These are phyloP conservation scores for Thaumetopoea pityocampa DNA, from an alignment of 1,140 invertebrate genomes.

Conservation along the genomic window DNA sequence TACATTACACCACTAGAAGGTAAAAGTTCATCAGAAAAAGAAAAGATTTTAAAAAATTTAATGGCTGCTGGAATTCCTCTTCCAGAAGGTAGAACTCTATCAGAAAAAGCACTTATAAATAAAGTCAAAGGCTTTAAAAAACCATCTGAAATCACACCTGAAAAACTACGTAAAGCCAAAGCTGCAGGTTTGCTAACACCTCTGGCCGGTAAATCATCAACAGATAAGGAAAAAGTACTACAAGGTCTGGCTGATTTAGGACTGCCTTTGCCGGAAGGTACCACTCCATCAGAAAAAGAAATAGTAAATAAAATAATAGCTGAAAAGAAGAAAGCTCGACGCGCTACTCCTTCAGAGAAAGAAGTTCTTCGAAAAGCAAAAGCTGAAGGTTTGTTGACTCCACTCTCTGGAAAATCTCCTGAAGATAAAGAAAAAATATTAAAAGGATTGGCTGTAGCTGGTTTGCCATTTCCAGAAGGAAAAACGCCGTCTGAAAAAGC, in stretches of 20 bases:
- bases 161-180: constrained; percentile 21
- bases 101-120: constrained; percentile 19
- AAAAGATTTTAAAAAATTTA: constrained; percentile 23
- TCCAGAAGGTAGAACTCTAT: constrained; percentile 14
- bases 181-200: constrained; percentile 23
- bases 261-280: constrained; percentile 20
- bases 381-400: constrained; percentile 8
- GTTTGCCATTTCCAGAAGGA: constrained; percentile 22
- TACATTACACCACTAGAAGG: constrained; percentile 11
- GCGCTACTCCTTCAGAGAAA: too few species aligned
- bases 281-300: constrained; percentile 13
- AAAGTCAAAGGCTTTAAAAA: constrained; percentile 20
- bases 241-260: constrained; percentile 17
- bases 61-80: constrained; percentile 18
- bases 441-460: constrained; percentile 2
- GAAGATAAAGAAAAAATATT: constrained; percentile 21
- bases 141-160: too few species aligned
- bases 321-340: not conserved
- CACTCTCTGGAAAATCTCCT: constrained; percentile 11
- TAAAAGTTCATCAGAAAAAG: constrained; percentile 9
- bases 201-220: constrained; percentile 24
- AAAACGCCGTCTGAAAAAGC: constrained; percentile 32
- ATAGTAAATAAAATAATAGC: constrained; percentile 25
- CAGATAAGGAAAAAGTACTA: constrained; percentile 29
- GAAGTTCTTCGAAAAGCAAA: constrained; percentile 14